Evolutionary conservation across 2,113 vertebrate genomes (phyloP), one percentile per base, ranked within the genome.

Genomic region (Lophius piscatorius): DNA sequence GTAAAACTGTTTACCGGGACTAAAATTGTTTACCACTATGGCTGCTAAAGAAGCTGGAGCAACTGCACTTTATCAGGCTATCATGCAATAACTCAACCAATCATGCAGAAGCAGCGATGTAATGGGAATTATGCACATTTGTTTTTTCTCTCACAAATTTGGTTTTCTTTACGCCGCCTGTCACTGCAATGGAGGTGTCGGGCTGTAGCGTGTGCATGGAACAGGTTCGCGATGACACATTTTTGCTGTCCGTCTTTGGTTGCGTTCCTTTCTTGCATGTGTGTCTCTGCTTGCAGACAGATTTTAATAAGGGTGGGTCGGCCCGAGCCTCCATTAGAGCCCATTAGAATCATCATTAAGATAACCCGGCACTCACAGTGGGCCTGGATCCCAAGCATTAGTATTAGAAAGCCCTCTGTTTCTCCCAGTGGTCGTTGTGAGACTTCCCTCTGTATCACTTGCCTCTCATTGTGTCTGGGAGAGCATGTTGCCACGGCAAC

Each of bases 321-420:
- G 67, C 61, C 50, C 52, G 74, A 55, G 75, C 81, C 79, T 78
- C 83, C 84, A 90, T 92, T 92, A 90, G 71, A 80, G 49, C 82
- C 85, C 82, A 91, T 91, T 91, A 91, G 85, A 89, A 86, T 91
- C 91, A 92, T 89, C 90, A 90, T 93, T 91, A 91, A 84, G 81
- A 83, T 79, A 85, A 80, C 70, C 66, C 80, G 7, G 41, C 26
- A 16, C 86, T 87, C 42, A 9, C 68, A 70, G 76, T 78, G 69
- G 79, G 72, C 65, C 80, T 64, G 66, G 61, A 62, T 76, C 47
- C 38, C 31, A 61, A 47, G 78, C 69, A 76, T 83, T 73, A 79
- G 70, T 60, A 84, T 82, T 47, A 65, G 60, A 76, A 71, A 26
- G 54, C 66, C 61, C 58, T 73, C 63, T 75, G 65, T 59, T 14